Conservation (phyloP, 2,888 invertebrate species). For the Portevinia maculata region DNA sequence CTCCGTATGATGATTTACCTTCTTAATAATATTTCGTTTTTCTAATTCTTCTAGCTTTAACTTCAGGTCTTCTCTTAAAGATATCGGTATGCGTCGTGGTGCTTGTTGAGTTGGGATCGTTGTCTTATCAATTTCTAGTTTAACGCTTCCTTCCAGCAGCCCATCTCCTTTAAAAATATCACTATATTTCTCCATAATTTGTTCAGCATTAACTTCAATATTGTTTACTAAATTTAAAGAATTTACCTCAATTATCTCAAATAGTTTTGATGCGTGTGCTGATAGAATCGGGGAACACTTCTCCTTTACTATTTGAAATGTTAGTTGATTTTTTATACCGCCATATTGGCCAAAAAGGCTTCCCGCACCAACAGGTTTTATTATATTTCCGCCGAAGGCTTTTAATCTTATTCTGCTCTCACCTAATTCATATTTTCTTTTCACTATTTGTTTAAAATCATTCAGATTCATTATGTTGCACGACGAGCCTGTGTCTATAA, state of each 20-base stretch:
- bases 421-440: not conserved
- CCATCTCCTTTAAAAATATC: not conserved
- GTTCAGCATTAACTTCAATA: conserved; percentile 11
- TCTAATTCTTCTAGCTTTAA: conserved; percentile 21
- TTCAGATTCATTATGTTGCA: conserved; percentile 24
- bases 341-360: not conserved
- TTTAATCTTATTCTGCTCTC: no score
- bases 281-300: no score
- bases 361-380: conserved; percentile 20
- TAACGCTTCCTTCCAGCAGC: conserved; percentile 1
- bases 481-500: not conserved
- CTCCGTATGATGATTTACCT: conserved; percentile 26
- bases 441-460: conserved; percentile 19
- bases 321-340: conserved; percentile 7
- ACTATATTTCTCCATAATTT: not conserved
- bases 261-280: no score
- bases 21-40: conserved; percentile 33
- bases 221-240: no score
- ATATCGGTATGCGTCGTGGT: no score
- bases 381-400: not conserved
- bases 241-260: no score
- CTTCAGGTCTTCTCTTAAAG: conserved; percentile 25
- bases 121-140: conserved; percentile 12
- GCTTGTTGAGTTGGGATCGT: conserved; percentile 12
- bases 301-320: conserved; percentile 10